Percentiles rank a stretch among this genome's conserved stretches.
These are phyloP conservation scores for Anguilla anguilla DNA, from an alignment of 2,797 vertebrate species.

Conservation along the genomic window DNA sequence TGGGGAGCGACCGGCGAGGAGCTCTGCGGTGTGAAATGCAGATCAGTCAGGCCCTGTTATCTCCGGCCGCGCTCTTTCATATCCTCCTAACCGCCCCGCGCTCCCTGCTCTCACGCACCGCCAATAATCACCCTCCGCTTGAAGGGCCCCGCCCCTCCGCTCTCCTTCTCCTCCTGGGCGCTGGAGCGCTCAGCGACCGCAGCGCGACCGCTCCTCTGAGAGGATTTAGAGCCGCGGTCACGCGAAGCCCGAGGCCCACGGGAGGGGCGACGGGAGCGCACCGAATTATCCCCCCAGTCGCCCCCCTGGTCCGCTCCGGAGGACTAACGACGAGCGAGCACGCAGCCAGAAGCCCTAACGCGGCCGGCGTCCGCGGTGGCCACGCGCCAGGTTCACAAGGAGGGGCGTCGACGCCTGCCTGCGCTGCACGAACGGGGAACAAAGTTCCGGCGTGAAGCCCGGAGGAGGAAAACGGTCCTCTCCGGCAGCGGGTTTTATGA, in stretches of 20 bases:
- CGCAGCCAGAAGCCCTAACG: no score
- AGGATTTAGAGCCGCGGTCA: no score
- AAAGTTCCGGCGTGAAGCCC: not conserved
- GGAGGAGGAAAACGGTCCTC: not conserved
- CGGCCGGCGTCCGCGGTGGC: no score
- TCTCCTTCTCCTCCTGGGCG: no score
- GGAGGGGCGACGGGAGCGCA: not conserved
- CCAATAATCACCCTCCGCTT: not conserved
- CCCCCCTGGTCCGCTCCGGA: not conserved
- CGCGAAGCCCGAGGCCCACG: not conserved
- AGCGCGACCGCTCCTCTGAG: no score
- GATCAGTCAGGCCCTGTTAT: slow-evolving; percentile 13
- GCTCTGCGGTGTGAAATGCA: slow-evolving; percentile 10
- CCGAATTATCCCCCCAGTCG: not conserved
- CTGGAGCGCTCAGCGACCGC: not conserved
- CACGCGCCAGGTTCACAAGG: not conserved
- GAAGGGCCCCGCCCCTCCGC: not conserved
- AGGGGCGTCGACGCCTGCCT: not conserved
- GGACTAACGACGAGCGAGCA: not conserved
- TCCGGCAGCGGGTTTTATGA: not conserved
- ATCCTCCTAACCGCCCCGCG: not conserved
- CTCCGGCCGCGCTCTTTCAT: not conserved
- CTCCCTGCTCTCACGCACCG: not conserved
- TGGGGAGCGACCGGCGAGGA: not conserved
- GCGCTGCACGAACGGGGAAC: not conserved